Evolutionary conservation across 2,888 invertebrate genomes (phyloP).

Genomic region (Cosmopolites sordidus): DNA sequence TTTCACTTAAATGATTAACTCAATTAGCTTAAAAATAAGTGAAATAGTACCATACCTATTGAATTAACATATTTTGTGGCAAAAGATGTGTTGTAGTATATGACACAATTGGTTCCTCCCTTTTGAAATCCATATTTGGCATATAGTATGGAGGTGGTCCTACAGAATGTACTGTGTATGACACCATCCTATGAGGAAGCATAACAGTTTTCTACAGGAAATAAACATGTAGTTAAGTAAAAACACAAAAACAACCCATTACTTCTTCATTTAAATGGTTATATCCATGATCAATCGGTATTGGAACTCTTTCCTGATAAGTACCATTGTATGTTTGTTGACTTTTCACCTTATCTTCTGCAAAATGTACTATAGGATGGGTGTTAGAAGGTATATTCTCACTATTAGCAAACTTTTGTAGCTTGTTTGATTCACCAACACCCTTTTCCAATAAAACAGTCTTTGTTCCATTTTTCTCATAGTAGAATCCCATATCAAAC

Average conservation of each 20-base stretch:
- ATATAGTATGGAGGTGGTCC: conserved; percentile 1
- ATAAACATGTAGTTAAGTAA: not conserved
- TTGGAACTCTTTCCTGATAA: not conserved
- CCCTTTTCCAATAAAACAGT: conserved; percentile 42
- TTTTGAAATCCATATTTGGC: conserved; percentile 7
- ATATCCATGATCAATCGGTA: not conserved
- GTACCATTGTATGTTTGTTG: no score
- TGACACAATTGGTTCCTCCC: not conserved
- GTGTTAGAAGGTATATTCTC: no score
- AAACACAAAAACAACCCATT: not conserved
- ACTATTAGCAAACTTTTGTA: no score
- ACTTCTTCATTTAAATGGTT: not conserved
- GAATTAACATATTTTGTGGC: conserved; percentile 7
- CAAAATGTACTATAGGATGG: no score
- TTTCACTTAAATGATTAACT: no score
- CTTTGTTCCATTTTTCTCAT: conserved; percentile 43
- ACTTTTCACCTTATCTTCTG: no score
- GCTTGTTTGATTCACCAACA: no score
- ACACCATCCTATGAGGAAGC: conserved; percentile 9
- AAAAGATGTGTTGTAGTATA: not conserved
- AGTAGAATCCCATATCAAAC: conserved; percentile 47
- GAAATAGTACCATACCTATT: no score
- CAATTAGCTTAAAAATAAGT: no score
- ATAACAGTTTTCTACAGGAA: conserved; percentile 3
- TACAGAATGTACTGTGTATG: conserved; percentile 10